A percentile compares a stretch with the other conserved stretches of the same genome.
These are phyloP conservation scores for Thelaira solivaga DNA, from an alignment of 2,888 invertebrate species.

Conservation along the genomic window DNA sequence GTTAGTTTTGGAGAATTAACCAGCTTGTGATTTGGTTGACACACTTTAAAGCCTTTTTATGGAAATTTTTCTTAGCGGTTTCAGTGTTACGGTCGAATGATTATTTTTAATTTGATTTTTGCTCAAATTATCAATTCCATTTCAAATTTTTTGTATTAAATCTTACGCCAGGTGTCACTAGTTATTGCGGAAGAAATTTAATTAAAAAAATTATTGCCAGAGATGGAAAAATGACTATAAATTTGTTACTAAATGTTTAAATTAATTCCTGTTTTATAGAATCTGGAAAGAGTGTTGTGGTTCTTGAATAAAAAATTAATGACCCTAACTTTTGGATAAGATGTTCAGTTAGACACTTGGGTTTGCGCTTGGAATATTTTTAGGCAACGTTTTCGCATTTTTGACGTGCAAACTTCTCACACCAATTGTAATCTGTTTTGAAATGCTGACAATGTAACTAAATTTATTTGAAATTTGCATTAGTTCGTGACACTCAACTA, in stretches of 20 bases:
- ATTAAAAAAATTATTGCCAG: background rate
- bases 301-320: too few species aligned
- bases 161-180: background rate
- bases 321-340: too few species aligned
- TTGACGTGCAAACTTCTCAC: too few species aligned
- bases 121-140: slow-evolving; percentile 5
- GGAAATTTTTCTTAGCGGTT: slow-evolving; percentile 15
- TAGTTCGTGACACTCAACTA: too few species aligned
- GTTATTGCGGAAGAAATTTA: slow-evolving; percentile 33
- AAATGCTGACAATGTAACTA: too few species aligned
- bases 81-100: slow-evolving; percentile 29
- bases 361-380: too few species aligned
- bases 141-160: slow-evolving; percentile 30
- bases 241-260: background rate
- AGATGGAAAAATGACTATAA: background rate
- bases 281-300: too few species aligned
- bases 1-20: background rate
- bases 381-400: too few species aligned
- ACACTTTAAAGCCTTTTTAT: slow-evolving; percentile 49
- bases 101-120: slow-evolving; percentile 8
- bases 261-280: too few species aligned
- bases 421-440: too few species aligned
- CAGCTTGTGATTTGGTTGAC: slow-evolving; percentile 17
- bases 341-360: too few species aligned
- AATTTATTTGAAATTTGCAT: too few species aligned